Evolutionary conservation across 92 coral and sea anemone genomes (phyloP).

Genomic region (Bergia sp.): DNA sequence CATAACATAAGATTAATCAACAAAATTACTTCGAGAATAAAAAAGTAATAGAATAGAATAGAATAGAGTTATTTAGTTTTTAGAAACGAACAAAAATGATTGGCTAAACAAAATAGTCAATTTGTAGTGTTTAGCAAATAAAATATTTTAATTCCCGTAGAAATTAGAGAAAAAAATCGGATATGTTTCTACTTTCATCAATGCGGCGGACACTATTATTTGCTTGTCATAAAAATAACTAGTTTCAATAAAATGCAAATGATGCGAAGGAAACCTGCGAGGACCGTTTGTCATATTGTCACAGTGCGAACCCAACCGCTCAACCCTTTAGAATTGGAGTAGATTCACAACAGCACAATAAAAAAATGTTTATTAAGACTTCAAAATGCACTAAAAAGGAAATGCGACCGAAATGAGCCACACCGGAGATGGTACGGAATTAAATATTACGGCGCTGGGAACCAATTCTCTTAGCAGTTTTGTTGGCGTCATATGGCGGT

Average conservation of each 20-base stretch:
- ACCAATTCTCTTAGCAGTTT: neutral
- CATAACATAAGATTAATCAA: no score
- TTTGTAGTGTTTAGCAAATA: neutral
- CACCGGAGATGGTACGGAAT: conserved; percentile 19
- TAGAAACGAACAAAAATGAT: no score
- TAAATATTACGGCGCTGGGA: neutral
- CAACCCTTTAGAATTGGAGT: neutral
- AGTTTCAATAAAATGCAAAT: conserved; percentile 20
- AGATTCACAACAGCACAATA: neutral
- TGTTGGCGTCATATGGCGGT: conserved; percentile 14
- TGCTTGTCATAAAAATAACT: neutral
- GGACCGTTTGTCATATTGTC: neutral
- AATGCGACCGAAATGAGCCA: neutral
- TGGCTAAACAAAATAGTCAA: neutral
- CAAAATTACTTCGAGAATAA: no score
- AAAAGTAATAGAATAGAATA: no score
- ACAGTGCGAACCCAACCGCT: conserved; percentile 1
- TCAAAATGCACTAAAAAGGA: neutral
- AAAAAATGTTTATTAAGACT: neutral
- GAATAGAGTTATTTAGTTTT: no score
- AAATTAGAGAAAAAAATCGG: neutral
- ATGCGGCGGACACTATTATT: neutral
- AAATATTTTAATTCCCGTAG: neutral
- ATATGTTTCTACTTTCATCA: neutral
- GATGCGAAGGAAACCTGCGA: neutral